Conservation (phyloP, 2,113 vertebrate species). For the Myotis brandtii region DNA sequence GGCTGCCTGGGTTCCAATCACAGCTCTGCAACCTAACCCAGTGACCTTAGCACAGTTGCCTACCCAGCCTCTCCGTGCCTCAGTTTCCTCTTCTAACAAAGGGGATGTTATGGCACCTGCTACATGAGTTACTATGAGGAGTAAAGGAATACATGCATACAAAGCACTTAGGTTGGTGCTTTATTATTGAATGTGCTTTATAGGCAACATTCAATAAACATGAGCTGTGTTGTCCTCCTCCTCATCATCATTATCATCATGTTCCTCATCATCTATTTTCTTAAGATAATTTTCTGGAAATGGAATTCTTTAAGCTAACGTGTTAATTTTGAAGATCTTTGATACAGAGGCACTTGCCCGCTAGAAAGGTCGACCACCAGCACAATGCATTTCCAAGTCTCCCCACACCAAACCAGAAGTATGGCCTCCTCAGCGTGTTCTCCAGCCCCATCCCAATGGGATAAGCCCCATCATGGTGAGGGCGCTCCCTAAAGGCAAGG, state of each 20-base stretch:
- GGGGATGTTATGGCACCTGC: not conserved
- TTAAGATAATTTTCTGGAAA: not conserved
- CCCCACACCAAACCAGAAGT: accelerated
- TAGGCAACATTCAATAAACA: not conserved
- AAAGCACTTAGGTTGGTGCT: not conserved
- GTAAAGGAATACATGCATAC: not conserved
- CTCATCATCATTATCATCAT: not conserved
- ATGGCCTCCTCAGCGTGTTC: not conserved
- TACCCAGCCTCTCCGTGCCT: not conserved
- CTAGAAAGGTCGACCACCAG: not conserved
- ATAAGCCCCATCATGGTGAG: not conserved
- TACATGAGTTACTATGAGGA: not conserved
- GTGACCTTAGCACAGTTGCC: not conserved
- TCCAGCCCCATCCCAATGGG: accelerated
- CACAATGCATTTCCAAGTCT: too few relatives aligned
- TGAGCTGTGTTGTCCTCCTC: too few relatives aligned
- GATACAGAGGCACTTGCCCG: not conserved
- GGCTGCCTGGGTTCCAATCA: not conserved
- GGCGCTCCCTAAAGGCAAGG: not conserved
- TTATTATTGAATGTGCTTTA: too few relatives aligned
- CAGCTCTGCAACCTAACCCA: not conserved
- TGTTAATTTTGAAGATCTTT: not conserved
- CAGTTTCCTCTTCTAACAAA: not conserved
- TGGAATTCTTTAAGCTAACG: not conserved
- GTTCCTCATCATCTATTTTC: not conserved